Base-by-base conservation (phyloP, 30 jellyfish, hydroid and myxozoan genomes). In the Pseudorhiza aurosa region DNA sequence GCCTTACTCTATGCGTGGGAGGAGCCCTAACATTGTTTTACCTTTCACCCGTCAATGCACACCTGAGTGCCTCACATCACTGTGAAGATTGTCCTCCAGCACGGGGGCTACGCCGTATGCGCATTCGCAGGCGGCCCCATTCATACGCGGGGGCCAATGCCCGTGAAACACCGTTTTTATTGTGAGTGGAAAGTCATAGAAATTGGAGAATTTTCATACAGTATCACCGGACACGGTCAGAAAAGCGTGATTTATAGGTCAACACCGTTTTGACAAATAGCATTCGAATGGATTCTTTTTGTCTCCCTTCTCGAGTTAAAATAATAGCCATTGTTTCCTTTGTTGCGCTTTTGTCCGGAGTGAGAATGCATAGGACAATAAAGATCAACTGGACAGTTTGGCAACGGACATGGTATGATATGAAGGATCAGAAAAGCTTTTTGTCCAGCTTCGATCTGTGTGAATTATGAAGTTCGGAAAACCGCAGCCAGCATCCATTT, bases 261-360 rank as follows among this genome's bases (percentile, higher is more conserved):
- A 68, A 80, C 91, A 80, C 84, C 81, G 33, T 80, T 80, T 28
- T 63, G 91, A 80, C 91, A 80, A 80, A 65, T 80, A 77, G 51
- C 81, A 58, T 17, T 28, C 77, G 27, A 59, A 77, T 47, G 71
- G 73, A 64, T 32, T n/a, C 62, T 46, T 50, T 64, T 44, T 64
- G 32, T 80, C 36, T 43, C 39, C 43, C 70, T 76, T 80, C 91
- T 64, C 91, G 37, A 83, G 71, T 80, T 63, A 64, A 53, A 58
- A 64, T 46, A 44, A 62, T 79, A 14, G 30, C 15, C 36, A 79
- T 79, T 79, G 91, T 79, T 65, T 33, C 73, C 65, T 62, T 80
- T 80, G 83, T 80, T 33, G 45, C n/a, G 46, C 28, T 36, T 30
- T 65, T 65, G 67, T 46, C 32, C 72, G 6, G 53, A 2, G 32